Conservation (phyloP, 2,888 invertebrate genomes). For the Tribolium freemani region DNA sequence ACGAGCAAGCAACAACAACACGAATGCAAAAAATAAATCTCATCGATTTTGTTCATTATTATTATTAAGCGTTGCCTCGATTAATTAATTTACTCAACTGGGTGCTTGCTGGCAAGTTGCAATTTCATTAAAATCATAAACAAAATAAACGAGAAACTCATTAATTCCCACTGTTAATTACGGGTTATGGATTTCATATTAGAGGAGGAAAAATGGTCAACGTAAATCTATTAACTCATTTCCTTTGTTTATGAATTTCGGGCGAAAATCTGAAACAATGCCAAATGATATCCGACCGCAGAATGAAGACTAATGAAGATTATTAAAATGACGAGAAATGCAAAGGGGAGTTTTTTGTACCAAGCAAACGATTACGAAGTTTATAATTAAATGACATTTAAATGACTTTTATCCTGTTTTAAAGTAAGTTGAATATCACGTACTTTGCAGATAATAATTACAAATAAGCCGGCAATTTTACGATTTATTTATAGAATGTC, state of each 20-base stretch:
- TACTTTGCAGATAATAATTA: background rate
- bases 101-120: background rate
- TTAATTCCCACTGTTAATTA: background rate
- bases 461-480: background rate
- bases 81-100: constrained; percentile 22
- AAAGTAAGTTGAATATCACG: constrained; percentile 9
- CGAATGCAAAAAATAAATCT: constrained; percentile 10
- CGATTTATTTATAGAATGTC: background rate
- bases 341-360: background rate
- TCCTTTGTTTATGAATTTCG: background rate
- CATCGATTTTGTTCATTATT: constrained; percentile 2
- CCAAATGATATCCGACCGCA: background rate
- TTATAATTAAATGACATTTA: constrained; percentile 28
- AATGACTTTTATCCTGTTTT: constrained; percentile 25
- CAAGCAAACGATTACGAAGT: background rate
- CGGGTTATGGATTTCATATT: background rate
- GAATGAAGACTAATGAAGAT: background rate
- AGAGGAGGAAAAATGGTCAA: background rate
- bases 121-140: constrained; percentile 1
- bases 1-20: background rate
- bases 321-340: background rate
- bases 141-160: background rate
- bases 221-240: background rate
- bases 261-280: background rate
- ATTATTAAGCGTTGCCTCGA: constrained; percentile 18